Conservation (phyloP, 2,888 invertebrate genomes). For the Deilephila elpenor region DNA sequence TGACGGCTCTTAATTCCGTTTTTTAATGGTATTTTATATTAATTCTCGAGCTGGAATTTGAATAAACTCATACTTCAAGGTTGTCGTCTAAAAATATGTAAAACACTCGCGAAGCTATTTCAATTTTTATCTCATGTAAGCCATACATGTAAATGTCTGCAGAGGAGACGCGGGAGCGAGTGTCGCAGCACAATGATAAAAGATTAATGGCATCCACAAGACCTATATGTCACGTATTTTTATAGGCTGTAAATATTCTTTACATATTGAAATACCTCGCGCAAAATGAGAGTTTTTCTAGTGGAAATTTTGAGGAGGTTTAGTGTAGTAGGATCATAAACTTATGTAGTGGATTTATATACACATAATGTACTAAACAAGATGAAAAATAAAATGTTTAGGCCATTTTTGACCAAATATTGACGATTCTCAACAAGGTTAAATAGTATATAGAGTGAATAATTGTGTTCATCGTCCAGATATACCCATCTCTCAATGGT, state of each 20-base stretch:
- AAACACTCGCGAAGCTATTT: constrained; percentile 5
- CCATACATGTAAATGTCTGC: not conserved
- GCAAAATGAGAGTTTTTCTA: not conserved
- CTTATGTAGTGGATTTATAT: not conserved
- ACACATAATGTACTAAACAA: no score
- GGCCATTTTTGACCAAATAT: no score
- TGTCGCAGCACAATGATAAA: constrained; percentile 23
- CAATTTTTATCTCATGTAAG: not conserved
- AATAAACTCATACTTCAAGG: not conserved
- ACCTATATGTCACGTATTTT: constrained; percentile 28
- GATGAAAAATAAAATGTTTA: no score
- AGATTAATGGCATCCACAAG: constrained; percentile 25
- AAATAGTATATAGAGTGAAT: no score
- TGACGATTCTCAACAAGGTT: no score
- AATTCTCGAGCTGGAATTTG: not conserved
- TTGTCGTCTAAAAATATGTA: not conserved
- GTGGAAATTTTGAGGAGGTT: not conserved
- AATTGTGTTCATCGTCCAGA: no score
- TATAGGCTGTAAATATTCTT: constrained; percentile 23
- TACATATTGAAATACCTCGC: constrained; percentile 20
- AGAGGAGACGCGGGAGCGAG: not conserved
- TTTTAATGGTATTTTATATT: no score
- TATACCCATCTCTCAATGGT: no score
- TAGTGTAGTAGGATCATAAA: not conserved
- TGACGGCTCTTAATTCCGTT: no score